phyloP scores from a whole-genome alignment of 2,888 invertebrate genomes.

The Hyalella azteca region DNA sequence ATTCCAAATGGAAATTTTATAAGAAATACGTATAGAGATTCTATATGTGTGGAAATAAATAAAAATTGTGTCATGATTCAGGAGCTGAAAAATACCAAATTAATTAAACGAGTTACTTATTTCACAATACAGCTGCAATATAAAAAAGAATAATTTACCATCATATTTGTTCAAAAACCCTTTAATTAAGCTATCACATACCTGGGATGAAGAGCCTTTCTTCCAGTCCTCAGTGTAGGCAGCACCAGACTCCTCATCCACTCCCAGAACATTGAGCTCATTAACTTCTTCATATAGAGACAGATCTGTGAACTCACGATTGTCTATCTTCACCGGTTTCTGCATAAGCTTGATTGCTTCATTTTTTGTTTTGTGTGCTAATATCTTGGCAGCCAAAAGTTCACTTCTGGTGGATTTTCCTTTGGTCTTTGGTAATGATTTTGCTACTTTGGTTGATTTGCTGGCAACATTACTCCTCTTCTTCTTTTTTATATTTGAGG shows the following conservation, averaged over 20 bases:
- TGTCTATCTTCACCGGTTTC: slow-evolving; percentile 12
- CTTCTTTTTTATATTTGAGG: too few relatives aligned
- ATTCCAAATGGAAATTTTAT: too few relatives aligned
- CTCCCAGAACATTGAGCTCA: slow-evolving; percentile 15
- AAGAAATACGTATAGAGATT: too few relatives aligned
- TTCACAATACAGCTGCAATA: too few relatives aligned
- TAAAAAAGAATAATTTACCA: neutral
- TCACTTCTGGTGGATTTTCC: neutral
- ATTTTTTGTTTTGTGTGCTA: neutral
- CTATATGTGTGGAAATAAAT: too few relatives aligned
- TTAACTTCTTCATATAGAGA: slow-evolving; percentile 34
- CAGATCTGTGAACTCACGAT: slow-evolving; percentile 9
- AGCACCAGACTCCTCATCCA: slow-evolving; percentile 11
- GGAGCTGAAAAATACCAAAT: too few relatives aligned
- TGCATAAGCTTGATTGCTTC: neutral
- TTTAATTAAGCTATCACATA: neutral
- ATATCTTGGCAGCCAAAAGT: neutral
- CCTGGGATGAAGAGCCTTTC: neutral
- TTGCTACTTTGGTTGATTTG: neutral
- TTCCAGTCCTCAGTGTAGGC: slow-evolving; percentile 2
- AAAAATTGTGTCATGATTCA: too few relatives aligned
- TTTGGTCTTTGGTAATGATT: neutral
- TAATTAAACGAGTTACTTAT: too few relatives aligned
- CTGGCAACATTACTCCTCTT: neutral
- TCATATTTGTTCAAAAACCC: neutral